A percentile compares a stretch with the other conserved stretches of the same genome.
These are phyloP conservation scores for Corythoichthys haematopterus DNA, from an alignment of 2,113 vertebrate genomes.

Conservation along the genomic window DNA sequence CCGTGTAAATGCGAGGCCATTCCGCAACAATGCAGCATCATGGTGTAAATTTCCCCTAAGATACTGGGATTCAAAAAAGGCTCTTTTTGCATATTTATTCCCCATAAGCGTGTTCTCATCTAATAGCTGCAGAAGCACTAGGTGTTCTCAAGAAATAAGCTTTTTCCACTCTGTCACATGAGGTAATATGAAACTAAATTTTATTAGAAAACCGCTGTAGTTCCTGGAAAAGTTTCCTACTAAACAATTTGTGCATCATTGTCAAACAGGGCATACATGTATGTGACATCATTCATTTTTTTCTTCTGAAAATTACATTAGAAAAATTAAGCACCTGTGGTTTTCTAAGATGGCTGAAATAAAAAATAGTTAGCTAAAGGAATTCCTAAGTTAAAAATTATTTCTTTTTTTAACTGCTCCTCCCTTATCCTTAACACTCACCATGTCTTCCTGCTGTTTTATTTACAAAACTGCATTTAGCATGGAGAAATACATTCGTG, in stretches of 20 bases:
- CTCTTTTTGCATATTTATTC: neutral
- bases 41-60: neutral
- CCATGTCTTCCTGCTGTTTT: neutral
- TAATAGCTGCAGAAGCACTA: neutral
- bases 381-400: neutral
- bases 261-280: too few species aligned
- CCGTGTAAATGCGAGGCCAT: too few species aligned
- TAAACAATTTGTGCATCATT: too few species aligned
- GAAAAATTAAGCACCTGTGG: too few species aligned
- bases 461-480: constrained; percentile 9
- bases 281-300: neutral
- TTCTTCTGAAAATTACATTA: neutral
- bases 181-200: neutral
- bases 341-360: neutral
- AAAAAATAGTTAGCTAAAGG: neutral
- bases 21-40: too few species aligned
- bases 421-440: neutral
- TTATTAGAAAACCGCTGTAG: neutral
- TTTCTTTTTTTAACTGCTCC: neutral
- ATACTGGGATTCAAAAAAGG: neutral
- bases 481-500: constrained; percentile 19
- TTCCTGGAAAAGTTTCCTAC: neutral
- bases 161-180: neutral
- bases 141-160: neutral
- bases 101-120: neutral